These are phyloP conservation scores for Sphinx pinastri DNA, from an alignment of 2,888 invertebrate genomes.

Conservation along the genomic window DNA sequence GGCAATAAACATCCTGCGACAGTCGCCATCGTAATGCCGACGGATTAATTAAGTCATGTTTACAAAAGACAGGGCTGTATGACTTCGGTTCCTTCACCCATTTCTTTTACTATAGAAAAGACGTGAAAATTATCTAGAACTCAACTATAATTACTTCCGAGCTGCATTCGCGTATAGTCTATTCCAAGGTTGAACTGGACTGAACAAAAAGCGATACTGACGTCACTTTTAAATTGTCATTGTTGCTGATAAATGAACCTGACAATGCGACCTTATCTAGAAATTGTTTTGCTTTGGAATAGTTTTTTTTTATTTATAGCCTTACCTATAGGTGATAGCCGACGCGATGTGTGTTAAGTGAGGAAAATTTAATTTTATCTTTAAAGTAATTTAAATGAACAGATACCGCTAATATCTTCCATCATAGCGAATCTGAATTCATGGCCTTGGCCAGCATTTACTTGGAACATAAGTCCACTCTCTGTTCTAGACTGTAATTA, in stretches of 20 bases:
- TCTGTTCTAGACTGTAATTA: too few species aligned
- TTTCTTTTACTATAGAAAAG: neutral
- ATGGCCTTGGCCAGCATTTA: too few species aligned
- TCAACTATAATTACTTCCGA: conserved; percentile 9
- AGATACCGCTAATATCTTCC: too few species aligned
- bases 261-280: neutral
- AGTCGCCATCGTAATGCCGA: neutral
- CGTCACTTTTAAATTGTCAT: conserved; percentile 4
- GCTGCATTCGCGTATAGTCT: conserved; percentile 5
- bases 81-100: neutral
- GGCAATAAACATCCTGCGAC: neutral
- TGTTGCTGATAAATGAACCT: conserved; percentile 12
- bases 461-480: too few species aligned
- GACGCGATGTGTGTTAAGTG: too few species aligned
- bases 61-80: neutral
- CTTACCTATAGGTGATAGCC: too few species aligned
- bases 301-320: neutral
- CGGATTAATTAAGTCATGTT: neutral
- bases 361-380: too few species aligned
- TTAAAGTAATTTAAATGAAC: too few species aligned
- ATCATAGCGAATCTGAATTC: too few species aligned
- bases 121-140: neutral
- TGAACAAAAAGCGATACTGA: neutral
- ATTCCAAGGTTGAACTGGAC: conserved; percentile 1
- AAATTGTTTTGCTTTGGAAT: neutral